Conservation (phyloP, 2,113 vertebrate species). For the Martes martes region DNA sequence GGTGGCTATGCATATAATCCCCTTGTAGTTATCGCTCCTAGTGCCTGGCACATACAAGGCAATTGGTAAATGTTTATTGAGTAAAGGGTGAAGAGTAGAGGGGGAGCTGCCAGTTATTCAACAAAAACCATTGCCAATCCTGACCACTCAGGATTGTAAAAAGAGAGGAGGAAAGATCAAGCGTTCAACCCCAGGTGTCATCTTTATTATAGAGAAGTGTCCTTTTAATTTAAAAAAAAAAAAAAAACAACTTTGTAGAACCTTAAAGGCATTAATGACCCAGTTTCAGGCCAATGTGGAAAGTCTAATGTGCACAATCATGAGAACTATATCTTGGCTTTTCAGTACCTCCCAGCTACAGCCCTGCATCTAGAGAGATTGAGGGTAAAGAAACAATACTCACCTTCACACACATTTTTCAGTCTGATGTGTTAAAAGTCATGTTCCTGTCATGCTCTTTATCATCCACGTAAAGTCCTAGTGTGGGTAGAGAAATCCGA, state of each 20-base stretch:
- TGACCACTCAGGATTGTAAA: neutral
- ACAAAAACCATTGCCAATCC: neutral
- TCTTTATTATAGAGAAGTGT: neutral
- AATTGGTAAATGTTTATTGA: neutral
- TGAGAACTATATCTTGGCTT: neutral
- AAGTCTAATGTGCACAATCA: neutral
- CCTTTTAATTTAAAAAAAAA: neutral
- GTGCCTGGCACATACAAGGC: neutral
- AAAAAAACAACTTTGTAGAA: neutral
- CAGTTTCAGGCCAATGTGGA: neutral
- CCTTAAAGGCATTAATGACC: neutral
- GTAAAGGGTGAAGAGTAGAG: neutral
- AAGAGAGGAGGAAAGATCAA: neutral
- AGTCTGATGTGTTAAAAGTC: neutral
- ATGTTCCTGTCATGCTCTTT: neutral
- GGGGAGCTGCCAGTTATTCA: neutral
- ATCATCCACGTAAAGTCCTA: neutral
- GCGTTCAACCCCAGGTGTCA: neutral
- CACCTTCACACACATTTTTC: neutral
- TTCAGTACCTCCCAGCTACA: neutral
- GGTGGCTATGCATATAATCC: neutral
- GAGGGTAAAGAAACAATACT: neutral
- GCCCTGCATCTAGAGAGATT: neutral
- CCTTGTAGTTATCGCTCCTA: neutral
- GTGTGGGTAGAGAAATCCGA: neutral